Conservation (phyloP, 2,113 vertebrate species). For the Vulpes ferrilata region DNA sequence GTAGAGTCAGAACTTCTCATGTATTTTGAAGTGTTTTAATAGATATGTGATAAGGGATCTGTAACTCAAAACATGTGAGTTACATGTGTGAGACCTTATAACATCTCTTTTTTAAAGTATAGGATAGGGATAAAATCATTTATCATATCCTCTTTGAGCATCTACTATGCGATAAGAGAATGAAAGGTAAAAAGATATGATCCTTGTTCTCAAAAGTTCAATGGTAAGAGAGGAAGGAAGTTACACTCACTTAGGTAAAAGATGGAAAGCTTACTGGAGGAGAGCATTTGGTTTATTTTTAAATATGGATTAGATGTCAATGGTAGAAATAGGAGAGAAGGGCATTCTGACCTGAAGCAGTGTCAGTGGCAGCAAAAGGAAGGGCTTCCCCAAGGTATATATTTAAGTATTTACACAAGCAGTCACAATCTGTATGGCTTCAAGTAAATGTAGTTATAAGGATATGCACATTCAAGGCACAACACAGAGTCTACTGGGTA, state of each 20-base stretch:
- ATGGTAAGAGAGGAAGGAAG: neutral
- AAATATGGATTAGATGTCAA: neutral
- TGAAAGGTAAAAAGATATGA: neutral
- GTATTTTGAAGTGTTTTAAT: neutral
- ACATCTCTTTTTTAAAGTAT: neutral
- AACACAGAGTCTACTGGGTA: neutral
- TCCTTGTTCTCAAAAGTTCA: neutral
- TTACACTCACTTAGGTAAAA: neutral
- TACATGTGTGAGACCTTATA: neutral
- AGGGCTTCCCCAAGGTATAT: neutral
- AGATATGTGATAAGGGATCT: neutral
- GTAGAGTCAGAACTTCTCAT: neutral
- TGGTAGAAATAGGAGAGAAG: neutral
- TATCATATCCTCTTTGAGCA: neutral
- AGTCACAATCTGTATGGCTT: neutral
- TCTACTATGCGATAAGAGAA: neutral
- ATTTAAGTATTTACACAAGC: neutral
- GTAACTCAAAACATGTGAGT: neutral
- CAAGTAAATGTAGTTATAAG: neutral
- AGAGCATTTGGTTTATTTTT: neutral
- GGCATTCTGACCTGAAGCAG: neutral
- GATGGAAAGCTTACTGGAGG: neutral
- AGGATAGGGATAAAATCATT: neutral
- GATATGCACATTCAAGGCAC: neutral
- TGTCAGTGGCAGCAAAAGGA: neutral